A percentile compares a stretch with the other conserved stretches of the same genome.
These are phyloP conservation scores for Eudasyphora cyanicolor DNA, from an alignment of 2,888 invertebrate species.

Conservation along the genomic window DNA sequence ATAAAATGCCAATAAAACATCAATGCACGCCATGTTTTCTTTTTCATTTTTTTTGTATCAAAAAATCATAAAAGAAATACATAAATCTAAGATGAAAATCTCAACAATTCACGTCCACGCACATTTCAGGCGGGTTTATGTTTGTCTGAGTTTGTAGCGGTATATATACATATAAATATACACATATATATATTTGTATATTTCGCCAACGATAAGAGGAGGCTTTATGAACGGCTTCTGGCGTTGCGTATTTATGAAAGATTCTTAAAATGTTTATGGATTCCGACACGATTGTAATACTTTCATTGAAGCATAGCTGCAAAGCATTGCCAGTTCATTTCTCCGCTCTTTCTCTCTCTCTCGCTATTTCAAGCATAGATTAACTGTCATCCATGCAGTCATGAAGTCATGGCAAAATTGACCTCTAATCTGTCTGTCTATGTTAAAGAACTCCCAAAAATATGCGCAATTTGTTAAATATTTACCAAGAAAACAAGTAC, in stretches of 20 bases:
- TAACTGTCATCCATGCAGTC: background rate
- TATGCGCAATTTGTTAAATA: no score
- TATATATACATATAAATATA: background rate
- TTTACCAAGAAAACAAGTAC: no score
- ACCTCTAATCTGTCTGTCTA: background rate
- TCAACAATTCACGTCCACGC: conserved; percentile 32
- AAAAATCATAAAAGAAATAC: conserved; percentile 32
- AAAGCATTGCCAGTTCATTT: background rate
- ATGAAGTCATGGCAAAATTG: background rate
- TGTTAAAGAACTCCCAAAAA: no score
- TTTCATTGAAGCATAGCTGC: background rate
- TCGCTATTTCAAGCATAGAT: no score
- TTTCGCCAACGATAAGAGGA: background rate
- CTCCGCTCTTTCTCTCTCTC: no score
- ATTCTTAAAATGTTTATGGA: conserved; percentile 20
- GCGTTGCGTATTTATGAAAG: background rate
- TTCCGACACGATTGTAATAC: conserved; percentile 14
- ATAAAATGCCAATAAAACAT: conserved; percentile 37
- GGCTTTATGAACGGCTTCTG: background rate
- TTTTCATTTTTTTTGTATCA: conserved; percentile 8
- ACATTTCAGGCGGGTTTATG: background rate
- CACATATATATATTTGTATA: background rate
- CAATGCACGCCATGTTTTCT: conserved; percentile 26
- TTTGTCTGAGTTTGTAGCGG: background rate
- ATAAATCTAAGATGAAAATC: conserved; percentile 38